Evolutionary conservation across 2,113 vertebrate genomes (phyloP).

Genomic region (Hydropotes inermis): DNA sequence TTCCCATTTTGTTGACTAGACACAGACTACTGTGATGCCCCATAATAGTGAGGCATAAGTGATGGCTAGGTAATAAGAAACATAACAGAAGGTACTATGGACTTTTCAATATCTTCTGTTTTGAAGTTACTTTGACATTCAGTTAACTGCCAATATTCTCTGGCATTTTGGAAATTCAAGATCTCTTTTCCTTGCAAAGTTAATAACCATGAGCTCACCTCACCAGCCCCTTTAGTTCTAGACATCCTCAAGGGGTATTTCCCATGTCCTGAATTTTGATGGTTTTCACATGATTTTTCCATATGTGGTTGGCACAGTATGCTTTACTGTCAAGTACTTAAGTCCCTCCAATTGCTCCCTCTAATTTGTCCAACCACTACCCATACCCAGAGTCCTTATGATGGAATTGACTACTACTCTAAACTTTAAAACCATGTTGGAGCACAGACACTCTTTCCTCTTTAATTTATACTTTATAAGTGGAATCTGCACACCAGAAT

Average conservation of each 20-base stretch:
- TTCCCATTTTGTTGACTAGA: background rate
- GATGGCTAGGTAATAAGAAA: conserved; percentile 10
- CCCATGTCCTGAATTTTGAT: background rate
- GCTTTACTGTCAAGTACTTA: background rate
- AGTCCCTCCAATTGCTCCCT: background rate
- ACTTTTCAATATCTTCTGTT: background rate
- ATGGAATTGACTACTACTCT: background rate
- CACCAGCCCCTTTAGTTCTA: background rate
- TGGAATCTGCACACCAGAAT: background rate
- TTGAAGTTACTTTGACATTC: conserved; percentile 3
- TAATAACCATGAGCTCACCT: background rate
- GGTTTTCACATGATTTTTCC: background rate
- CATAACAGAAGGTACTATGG: background rate
- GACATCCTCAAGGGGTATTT: background rate
- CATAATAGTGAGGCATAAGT: background rate
- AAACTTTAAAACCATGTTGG: background rate
- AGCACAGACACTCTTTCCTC: background rate
- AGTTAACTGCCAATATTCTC: background rate
- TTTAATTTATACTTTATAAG: conserved; percentile 3
- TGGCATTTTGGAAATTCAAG: conserved; percentile 5
- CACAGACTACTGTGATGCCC: background rate
- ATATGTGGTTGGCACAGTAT: background rate
- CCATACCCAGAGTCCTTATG: background rate
- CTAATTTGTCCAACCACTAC: background rate
- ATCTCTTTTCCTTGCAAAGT: conserved; percentile 19